Evolutionary conservation across 2,113 vertebrate genomes (phyloP), one percentile per base, ranked within the genome.

Genomic region (Microtus pennsylvanicus): DNA sequence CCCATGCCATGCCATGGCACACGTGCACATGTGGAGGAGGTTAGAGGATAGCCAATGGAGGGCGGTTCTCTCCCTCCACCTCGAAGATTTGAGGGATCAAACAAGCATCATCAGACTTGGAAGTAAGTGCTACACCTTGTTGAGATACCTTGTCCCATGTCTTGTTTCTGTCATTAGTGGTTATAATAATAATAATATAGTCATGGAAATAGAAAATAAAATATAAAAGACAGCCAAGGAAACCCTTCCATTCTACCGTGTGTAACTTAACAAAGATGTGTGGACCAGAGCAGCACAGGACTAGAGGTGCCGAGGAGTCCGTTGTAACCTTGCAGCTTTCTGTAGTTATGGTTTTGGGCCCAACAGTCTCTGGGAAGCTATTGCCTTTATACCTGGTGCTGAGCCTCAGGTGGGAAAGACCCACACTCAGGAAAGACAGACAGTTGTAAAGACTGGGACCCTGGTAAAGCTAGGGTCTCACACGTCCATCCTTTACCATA

Each of bases 401-500:
- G 55, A 76, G 35, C 22, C 26, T 75, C 28, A 30, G 38, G 16
- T 52, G 19, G 58, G 21, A 3, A 0, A 42, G 28, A 13, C 21
- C 17, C 21, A 30, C 38, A 0, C 22, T 35, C 35, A 33, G 26
- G 16, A 80, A 72, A 61, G 45, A 30, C 70, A 35, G n/a, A 16
- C 9, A 2, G 33, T 45, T 12, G 1, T 38, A 47, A 30, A 88
- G 42, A 38, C 35, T 38, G 35, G n/a, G 55, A 35, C 35, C 87
- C 2, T 4, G 70, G 10, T 4, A 14, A 24, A 65, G 76, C n/a
- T 17, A 24, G 61, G 10, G 7, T 33, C 87, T 33, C 72, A 22
- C 2, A 26, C 3, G 8, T 22, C 55, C 52, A 22, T 75, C 16
- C 83, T 38, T 30, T 26, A 7, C 0, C 0, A 0, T 17, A n/a